Evolutionary conservation across 2,888 invertebrate genomes (phyloP).

Genomic region (Drosophila melanocephala): DNA sequence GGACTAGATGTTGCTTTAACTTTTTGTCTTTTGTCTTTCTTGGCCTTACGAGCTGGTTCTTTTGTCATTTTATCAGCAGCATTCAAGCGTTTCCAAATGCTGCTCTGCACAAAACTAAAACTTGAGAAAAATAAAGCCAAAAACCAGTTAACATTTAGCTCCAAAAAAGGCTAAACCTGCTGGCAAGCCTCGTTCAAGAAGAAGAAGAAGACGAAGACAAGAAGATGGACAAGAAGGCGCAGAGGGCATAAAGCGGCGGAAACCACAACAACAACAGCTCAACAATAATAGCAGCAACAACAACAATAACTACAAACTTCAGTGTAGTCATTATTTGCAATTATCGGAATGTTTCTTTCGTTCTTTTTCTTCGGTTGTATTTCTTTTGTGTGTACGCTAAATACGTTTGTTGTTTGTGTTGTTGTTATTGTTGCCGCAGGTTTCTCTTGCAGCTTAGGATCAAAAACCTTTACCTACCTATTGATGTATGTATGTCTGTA

Average conservation of each 20-base stretch:
- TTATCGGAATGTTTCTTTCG: constrained; percentile 76
- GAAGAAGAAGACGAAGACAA: constrained; percentile 23
- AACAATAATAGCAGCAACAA: constrained; percentile 24
- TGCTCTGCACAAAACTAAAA: constrained; percentile 27
- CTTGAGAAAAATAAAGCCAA: constrained; percentile 45
- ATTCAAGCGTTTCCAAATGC: constrained; percentile 49
- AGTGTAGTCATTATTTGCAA: constrained; percentile 78
- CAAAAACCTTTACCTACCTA: constrained; percentile 73
- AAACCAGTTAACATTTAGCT: constrained; percentile 79
- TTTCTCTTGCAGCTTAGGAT: constrained; percentile 69
- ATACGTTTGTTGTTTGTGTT: constrained; percentile 46
- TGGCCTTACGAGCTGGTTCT: constrained; percentile 31
- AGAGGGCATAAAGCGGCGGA: constrained; percentile 41
- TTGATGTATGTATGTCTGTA: constrained; percentile 15
- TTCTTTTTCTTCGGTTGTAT: constrained; percentile 54
- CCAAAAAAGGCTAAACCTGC: constrained; percentile 71
- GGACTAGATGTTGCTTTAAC: constrained; percentile 34
- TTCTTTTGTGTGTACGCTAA: constrained; percentile 57
- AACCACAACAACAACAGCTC: constrained; percentile 38
- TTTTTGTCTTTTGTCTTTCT: constrained; percentile 9
- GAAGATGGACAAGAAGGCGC: constrained; percentile 16
- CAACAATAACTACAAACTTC: constrained; percentile 48
- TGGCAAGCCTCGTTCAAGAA: constrained; percentile 40
- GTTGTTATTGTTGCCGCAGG: constrained; percentile 51
- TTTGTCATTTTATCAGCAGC: constrained; percentile 56